Percentiles rank a stretch among this genome's conserved stretches.
These are phyloP conservation scores for Oncorhynchus nerka DNA, from an alignment of 2,113 vertebrate genomes.

Conservation along the genomic window DNA sequence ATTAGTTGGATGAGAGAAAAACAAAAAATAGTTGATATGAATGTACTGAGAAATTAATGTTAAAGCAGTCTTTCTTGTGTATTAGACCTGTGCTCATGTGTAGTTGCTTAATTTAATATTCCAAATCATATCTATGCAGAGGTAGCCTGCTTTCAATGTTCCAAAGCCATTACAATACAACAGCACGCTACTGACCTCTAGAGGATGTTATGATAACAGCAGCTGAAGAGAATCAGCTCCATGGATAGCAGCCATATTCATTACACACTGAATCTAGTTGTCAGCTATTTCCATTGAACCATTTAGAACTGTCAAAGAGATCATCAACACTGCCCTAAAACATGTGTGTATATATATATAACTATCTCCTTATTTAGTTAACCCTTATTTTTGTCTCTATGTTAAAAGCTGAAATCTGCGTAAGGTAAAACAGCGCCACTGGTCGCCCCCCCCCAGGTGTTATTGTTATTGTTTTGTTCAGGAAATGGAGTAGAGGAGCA, in stretches of 20 bases:
- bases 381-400: neutral
- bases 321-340: no score
- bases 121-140: neutral
- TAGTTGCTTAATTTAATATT: neutral
- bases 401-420: neutral
- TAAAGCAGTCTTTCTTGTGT: neutral
- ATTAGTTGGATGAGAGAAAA: neutral
- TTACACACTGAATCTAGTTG: no score
- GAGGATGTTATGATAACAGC: slow-evolving; percentile 11
- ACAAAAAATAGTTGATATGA: neutral
- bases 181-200: slow-evolving; percentile 34
- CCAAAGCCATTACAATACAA: neutral
- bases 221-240: neutral
- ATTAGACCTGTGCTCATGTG: neutral
- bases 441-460: no score
- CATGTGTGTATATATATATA: no score
- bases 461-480: no score
- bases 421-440: no score
- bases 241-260: no score
- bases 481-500: no score
- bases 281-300: no score
- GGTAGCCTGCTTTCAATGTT: no score
- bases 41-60: neutral
- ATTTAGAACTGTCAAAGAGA: no score
- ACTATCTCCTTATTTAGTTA: no score